Conservation (phyloP, 2,888 invertebrate genomes). For the Polyommatus icarus region DNA sequence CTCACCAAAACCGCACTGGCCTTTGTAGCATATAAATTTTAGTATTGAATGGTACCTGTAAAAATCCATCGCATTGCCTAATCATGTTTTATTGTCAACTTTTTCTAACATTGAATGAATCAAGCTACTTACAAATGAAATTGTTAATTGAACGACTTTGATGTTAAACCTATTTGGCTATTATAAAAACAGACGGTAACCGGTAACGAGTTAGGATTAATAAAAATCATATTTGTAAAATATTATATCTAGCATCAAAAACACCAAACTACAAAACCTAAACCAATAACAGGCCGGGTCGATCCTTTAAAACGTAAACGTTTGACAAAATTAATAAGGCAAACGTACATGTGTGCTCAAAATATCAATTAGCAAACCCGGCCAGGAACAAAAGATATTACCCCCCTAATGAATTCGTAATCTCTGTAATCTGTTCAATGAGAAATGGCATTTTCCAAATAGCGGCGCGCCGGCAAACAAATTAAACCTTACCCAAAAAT, state of each 20-base stretch:
- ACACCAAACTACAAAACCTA: not conserved
- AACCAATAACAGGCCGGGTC: not conserved
- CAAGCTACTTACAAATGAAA: too few relatives aligned
- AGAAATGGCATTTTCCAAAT: conserved; percentile 75
- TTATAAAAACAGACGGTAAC: too few relatives aligned
- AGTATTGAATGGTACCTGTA: not conserved
- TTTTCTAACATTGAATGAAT: too few relatives aligned
- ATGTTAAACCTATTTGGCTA: too few relatives aligned
- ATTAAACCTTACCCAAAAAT: conserved; percentile 78
- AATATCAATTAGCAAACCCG: conserved; percentile 72
- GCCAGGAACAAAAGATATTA: conserved; percentile 67
- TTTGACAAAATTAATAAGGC: conserved; percentile 16
- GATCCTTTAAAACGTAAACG: conserved; percentile 9
- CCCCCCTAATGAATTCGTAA: conserved; percentile 78
- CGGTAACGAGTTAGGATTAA: too few relatives aligned
- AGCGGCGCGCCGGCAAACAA: conserved; percentile 67
- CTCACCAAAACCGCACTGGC: too few relatives aligned
- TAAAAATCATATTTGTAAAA: too few relatives aligned
- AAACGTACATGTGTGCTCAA: conserved; percentile 59
- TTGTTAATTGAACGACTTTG: too few relatives aligned
- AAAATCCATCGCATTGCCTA: not conserved
- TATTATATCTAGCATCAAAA: not conserved
- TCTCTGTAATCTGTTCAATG: conserved; percentile 79
- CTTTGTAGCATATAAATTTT: not conserved
- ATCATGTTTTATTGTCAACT: too few relatives aligned